A percentile compares a stretch with the other conserved stretches of the same genome.
Evolutionary conservation across 2,113 vertebrate species (phyloP).

Genomic region (Otis tarda): DNA sequence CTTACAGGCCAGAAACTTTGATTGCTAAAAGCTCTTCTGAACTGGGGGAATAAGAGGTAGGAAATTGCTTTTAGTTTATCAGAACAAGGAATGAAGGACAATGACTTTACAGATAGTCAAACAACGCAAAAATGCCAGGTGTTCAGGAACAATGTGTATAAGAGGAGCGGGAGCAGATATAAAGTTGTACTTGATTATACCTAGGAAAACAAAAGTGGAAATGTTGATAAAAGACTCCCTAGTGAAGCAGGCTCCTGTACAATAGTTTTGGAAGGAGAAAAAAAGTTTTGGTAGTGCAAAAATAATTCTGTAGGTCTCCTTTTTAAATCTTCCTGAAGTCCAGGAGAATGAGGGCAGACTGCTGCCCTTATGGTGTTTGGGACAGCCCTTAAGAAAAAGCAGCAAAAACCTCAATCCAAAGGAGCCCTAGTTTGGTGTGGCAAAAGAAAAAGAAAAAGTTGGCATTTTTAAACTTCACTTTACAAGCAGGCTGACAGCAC

Average conservation of each 20-base stretch:
- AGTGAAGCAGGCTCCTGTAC: neutral
- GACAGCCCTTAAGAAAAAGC: neutral
- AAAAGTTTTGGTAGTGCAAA: neutral
- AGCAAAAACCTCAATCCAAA: neutral
- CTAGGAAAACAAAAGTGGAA: neutral
- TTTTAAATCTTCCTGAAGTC: neutral
- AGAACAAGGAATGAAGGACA: neutral
- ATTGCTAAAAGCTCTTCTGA: neutral
- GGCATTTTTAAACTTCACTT: neutral
- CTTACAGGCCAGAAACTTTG: neutral
- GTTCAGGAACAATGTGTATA: neutral
- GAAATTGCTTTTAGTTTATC: neutral
- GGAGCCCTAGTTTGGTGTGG: accelerated
- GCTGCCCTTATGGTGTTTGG: neutral
- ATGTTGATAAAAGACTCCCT: neutral
- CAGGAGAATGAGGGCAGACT: neutral
- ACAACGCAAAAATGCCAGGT: neutral
- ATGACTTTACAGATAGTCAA: neutral
- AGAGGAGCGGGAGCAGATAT: neutral
- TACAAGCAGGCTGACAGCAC: neutral
- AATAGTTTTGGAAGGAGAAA: neutral
- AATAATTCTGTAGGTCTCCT: neutral
- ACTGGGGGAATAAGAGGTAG: neutral
- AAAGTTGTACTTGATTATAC: neutral
- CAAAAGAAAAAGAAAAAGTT: neutral